These are phyloP conservation scores for Synergus itoensis DNA, from an alignment of 2,888 invertebrate genomes.

Conservation along the genomic window DNA sequence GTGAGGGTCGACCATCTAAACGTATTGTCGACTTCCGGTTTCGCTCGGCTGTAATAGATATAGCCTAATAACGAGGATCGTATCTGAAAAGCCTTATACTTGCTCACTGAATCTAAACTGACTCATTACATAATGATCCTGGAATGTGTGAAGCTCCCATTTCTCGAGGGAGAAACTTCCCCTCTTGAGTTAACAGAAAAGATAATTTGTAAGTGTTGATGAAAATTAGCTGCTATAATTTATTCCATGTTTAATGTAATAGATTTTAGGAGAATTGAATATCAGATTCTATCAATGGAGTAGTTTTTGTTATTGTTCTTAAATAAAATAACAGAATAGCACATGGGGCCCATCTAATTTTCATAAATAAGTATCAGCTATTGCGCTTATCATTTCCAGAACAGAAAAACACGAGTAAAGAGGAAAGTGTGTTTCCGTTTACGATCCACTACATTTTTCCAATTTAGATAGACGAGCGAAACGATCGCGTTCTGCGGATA, in stretches of 20 bases:
- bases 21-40: constrained; percentile 28
- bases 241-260: too few species aligned
- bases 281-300: too few species aligned
- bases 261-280: too few species aligned
- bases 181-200: neutral
- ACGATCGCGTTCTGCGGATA: constrained; percentile 2
- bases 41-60: constrained; percentile 21
- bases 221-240: too few species aligned
- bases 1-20: constrained; percentile 27
- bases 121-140: constrained; percentile 10
- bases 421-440: constrained; percentile 17
- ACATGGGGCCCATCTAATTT: constrained; percentile 18
- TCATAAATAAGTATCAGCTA: constrained; percentile 12
- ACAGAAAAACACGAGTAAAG: constrained; percentile 9
- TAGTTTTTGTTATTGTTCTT: neutral
- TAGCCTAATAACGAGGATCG: constrained; percentile 28
- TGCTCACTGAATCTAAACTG: constrained; percentile 12
- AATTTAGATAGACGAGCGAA: constrained; percentile 32
- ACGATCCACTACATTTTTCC: constrained; percentile 36
- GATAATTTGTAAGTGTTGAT: neutral
- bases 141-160: neutral
- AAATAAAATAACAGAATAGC: neutral
- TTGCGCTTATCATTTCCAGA: constrained; percentile 19
- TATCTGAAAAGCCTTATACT: constrained; percentile 26
- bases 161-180: neutral